A percentile compares a stretch with the other conserved stretches of the same genome.
phyloP scores from a whole-genome alignment of 1,140 invertebrate species.

The Hormaphis cornu region DNA sequence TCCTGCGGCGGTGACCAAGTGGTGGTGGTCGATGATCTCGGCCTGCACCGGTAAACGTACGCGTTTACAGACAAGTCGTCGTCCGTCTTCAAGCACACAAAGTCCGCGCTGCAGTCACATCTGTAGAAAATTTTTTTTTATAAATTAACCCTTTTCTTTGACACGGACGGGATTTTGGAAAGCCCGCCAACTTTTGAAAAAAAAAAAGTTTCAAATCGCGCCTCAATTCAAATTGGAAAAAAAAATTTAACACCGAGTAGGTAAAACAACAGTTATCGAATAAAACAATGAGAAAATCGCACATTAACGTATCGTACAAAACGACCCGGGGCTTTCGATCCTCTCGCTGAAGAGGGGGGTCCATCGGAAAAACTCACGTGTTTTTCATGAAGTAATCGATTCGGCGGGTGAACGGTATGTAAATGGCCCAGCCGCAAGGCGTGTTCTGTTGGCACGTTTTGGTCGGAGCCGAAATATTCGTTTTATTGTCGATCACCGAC shows the following conservation, averaged over 20 bases:
- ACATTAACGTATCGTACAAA: conserved; percentile 13
- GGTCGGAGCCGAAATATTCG: background rate
- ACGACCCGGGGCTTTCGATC: too few relatives aligned
- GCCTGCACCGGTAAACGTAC: conserved; percentile 50
- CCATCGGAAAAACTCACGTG: conserved; percentile 47
- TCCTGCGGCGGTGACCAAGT: background rate
- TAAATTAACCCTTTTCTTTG: too few relatives aligned
- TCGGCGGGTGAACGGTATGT: conserved; percentile 45
- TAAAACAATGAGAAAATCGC: too few relatives aligned
- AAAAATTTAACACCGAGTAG: too few relatives aligned
- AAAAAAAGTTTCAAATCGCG: too few relatives aligned
- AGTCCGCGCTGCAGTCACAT: conserved; percentile 47
- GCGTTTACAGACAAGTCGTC: conserved; percentile 52
- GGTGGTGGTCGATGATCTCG: background rate
- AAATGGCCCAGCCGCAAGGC: conserved; percentile 57
- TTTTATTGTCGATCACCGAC: background rate
- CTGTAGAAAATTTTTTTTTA: conserved; percentile 45
- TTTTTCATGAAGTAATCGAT: conserved; percentile 52
- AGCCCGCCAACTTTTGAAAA: too few relatives aligned
- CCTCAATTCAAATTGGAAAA: conserved; percentile 27
- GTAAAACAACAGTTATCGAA: too few relatives aligned
- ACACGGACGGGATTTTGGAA: too few relatives aligned
- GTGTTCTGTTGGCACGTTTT: conserved; percentile 42
- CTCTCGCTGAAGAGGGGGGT: too few relatives aligned
- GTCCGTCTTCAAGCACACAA: conserved; percentile 46